These are phyloP conservation scores for Labeo calbasu DNA, from an alignment of 2,797 vertebrate genomes.

Conservation along the genomic window DNA sequence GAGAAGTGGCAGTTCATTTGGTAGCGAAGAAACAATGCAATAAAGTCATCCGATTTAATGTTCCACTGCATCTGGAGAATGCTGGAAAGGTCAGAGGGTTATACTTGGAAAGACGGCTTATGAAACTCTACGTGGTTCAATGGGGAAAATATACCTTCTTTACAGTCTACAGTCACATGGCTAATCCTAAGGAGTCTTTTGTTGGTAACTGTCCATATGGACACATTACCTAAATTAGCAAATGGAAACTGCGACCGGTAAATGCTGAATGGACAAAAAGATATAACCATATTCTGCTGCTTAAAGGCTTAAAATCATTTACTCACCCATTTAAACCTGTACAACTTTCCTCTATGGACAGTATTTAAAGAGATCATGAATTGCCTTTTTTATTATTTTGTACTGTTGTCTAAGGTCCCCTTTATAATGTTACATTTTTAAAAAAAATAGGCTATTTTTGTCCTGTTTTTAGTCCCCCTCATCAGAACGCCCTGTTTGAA, in stretches of 20 bases:
- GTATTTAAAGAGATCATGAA: neutral
- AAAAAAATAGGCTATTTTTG: too few species aligned
- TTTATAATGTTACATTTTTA: too few species aligned
- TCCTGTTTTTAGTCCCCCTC: too few species aligned
- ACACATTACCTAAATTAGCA: neutral
- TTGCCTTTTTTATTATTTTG: too few species aligned
- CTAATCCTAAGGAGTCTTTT: neutral
- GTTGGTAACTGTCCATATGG: neutral
- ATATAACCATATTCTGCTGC: neutral
- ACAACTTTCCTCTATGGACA: neutral
- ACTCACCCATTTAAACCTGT: too few species aligned
- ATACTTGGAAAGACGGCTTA: slow-evolving; percentile 24
- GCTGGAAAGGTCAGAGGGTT: slow-evolving; percentile 7
- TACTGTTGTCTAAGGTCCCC: too few species aligned
- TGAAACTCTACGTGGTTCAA: neutral
- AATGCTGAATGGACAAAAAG: neutral
- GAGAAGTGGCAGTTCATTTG: slow-evolving; percentile 2
- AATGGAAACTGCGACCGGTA: neutral
- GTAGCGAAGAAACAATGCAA: slow-evolving; percentile 3
- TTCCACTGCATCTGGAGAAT: neutral
- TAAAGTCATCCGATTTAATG: neutral
- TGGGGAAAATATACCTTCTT: neutral
- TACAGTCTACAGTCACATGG: neutral
- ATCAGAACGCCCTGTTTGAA: too few species aligned
- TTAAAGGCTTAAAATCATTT: neutral